A percentile compares a stretch with the other conserved stretches of the same genome.
Conservation (phyloP, 2,113 vertebrate species). For the Tauraco erythrolophus region DNA sequence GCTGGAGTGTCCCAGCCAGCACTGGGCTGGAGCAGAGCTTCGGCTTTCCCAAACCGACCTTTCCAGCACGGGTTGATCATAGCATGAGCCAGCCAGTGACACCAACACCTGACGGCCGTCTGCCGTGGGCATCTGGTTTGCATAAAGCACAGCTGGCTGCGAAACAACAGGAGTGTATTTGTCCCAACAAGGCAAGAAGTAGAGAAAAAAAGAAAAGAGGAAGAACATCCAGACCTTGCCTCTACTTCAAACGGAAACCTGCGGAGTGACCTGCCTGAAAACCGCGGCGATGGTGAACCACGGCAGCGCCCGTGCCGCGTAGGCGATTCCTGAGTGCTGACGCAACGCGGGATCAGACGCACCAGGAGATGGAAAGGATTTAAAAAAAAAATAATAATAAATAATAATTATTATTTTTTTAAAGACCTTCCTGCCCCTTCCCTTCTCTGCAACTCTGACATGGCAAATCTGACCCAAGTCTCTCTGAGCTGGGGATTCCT, state of each 20-base stretch:
- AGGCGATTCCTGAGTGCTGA: background rate
- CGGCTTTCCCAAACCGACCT: background rate
- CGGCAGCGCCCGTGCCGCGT: accelerated
- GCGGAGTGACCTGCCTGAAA: background rate
- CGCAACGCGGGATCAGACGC: background rate
- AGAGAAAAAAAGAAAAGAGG: background rate
- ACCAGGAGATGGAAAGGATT: no score
- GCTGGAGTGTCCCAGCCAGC: background rate
- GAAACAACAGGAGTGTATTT: background rate
- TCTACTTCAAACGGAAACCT: background rate
- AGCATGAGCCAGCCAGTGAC: background rate
- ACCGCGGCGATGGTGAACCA: accelerated
- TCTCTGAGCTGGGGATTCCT: background rate
- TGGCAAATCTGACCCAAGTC: background rate
- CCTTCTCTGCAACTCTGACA: background rate
- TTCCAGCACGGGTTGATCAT: background rate
- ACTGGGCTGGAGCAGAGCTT: background rate
- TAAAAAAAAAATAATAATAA: no score
- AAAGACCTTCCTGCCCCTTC: background rate
- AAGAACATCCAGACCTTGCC: background rate
- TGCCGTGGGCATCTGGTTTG: background rate
- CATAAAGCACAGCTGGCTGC: background rate
- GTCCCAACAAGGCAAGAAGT: background rate
- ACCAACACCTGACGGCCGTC: background rate
- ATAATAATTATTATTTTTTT: background rate